These are phyloP conservation scores for Beaufortia kweichowensis DNA, from an alignment of 2,113 vertebrate genomes.

Conservation along the genomic window DNA sequence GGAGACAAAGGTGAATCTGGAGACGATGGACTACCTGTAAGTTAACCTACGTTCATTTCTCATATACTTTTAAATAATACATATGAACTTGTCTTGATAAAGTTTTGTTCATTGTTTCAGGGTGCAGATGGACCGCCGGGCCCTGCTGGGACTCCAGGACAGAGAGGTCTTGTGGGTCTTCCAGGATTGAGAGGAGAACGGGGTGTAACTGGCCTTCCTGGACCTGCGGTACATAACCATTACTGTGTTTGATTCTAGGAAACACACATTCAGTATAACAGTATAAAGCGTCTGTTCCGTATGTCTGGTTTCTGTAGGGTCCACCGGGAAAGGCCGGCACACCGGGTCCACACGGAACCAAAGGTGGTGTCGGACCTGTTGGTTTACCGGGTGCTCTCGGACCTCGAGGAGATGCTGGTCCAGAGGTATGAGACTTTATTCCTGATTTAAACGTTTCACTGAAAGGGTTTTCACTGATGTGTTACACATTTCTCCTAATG, in stretches of 20 bases:
- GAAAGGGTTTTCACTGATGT: not conserved
- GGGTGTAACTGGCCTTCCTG: conserved; percentile 88
- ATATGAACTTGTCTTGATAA: no score
- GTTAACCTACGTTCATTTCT: conserved; percentile 18
- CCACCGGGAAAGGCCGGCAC: conserved; percentile 88
- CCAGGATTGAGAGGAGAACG: conserved; percentile 91
- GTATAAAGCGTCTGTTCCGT: no score
- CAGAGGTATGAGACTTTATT: conserved; percentile 77
- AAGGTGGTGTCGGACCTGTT: conserved; percentile 84
- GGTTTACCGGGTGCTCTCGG: conserved; percentile 86
- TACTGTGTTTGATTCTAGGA: not conserved
- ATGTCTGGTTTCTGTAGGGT: conserved; percentile 73
- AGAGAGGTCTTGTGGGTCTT: conserved; percentile 91
- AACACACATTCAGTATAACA: not conserved
- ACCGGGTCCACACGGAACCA: conserved; percentile 80
- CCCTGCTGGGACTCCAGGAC: conserved; percentile 86
- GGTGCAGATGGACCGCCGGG: conserved; percentile 93
- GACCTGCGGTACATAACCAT: conserved; percentile 82
- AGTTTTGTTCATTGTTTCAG: conserved; percentile 63
- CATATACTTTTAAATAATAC: no score
- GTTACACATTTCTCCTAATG: not conserved
- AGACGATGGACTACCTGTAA: conserved; percentile 89
- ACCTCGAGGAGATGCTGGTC: conserved; percentile 88
- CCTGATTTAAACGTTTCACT: not conserved
- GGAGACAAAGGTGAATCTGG: conserved; percentile 94